These are phyloP conservation scores for Copsychus sechellarum DNA, from an alignment of 2,113 vertebrate species.

Conservation along the genomic window DNA sequence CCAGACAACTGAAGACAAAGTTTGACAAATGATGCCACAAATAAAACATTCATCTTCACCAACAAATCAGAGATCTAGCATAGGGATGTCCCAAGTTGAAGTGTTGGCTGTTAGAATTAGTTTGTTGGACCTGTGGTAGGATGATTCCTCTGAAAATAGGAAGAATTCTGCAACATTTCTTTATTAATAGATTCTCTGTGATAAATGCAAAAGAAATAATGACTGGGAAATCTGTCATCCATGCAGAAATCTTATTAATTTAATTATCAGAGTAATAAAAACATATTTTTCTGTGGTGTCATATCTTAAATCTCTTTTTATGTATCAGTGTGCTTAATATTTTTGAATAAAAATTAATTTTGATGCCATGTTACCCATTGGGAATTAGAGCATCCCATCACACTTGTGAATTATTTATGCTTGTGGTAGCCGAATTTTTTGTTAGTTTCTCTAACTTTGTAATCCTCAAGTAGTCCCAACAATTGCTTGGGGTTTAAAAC, in stretches of 20 bases:
- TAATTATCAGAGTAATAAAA: background rate
- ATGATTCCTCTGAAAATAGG: background rate
- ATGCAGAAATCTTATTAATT: background rate
- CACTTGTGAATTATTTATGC: background rate
- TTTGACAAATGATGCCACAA: background rate
- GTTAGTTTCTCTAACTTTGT: background rate
- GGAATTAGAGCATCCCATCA: background rate
- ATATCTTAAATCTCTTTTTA: background rate
- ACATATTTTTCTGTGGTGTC: background rate
- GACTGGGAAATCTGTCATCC: background rate
- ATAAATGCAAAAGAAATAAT: background rate
- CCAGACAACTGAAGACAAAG: background rate
- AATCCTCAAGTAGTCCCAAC: background rate
- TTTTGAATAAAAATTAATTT: background rate
- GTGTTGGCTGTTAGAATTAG: background rate
- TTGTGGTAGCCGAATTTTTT: conserved; percentile 8
- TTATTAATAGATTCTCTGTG: background rate
- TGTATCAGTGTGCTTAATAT: background rate
- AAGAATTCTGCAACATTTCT: background rate
- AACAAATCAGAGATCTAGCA: background rate
- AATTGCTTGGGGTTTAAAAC: background rate
- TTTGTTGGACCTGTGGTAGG: background rate
- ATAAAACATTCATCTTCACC: background rate
- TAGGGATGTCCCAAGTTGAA: background rate
- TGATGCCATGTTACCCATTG: background rate